Base-by-base conservation (phyloP, 2,113 vertebrate species). In the Epinephelus moara region DNA sequence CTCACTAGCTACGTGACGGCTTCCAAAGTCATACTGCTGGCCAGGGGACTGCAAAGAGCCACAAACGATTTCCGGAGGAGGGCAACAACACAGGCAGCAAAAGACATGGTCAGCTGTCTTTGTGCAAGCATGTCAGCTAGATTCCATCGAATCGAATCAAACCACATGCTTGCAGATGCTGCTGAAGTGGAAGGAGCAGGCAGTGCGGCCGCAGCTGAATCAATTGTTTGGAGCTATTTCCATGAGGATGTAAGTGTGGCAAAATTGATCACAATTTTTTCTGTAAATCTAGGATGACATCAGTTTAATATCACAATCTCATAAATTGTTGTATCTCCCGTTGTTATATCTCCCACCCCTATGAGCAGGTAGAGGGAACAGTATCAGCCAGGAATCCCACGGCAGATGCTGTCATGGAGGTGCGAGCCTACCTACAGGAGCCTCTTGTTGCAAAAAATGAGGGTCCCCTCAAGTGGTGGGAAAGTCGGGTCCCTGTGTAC, bases 401-500 rank as follows among this genome's bases (percentile, higher is more conserved):
- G 3, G 55, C 55, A 56, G 55, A 23, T 4, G n/a, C 53, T 8
- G 2, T 56, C 53, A 55, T 55, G 53, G 53, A 55, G 53, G 21
- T 55, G 53, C 42, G 3, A 3, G 55, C 3, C 9, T 56, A 56
- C 10, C 55, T 56, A 9, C 2, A 56, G 55, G n/a, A 56, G n/a
- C 55, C 53, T 11, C 19, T 55, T 55, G 7, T 55, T 55, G 2
- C 53, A 55, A 55, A 55, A 56, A 23, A 23, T 23, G 55, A 57
- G 4, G 64, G 83, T 27, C 70, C 75, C 13, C 68, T 83, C 21
- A 55, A 52, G 56, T 87, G 64, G 80, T 82, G 75, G 71, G 3
- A 78, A 25, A 63, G 21, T 49, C 21, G 59, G 47, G 56, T 19
- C n/a, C 40, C 21, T 4, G 63, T 80, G 30, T 80, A 80, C 70